Conservation (phyloP, 1,140 invertebrate genomes). For the Drosophila melanica region DNA sequence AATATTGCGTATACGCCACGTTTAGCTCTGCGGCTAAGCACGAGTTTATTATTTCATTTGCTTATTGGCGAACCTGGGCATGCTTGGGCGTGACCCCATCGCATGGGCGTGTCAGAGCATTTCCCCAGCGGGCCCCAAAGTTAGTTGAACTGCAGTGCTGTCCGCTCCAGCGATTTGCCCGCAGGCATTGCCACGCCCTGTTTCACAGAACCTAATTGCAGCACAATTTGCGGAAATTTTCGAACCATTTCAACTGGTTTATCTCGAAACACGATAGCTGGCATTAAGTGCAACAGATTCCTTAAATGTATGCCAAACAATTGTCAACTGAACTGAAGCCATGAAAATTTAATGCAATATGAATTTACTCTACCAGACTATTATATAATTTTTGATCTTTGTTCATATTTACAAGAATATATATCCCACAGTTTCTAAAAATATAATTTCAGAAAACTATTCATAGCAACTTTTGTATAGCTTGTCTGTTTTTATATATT, state of each 20-base stretch:
- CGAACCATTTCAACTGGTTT: neutral
- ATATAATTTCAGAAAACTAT: no score
- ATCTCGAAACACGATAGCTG: neutral
- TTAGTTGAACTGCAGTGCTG: constrained; percentile 39
- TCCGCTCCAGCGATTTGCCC: neutral
- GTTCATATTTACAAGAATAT: no score
- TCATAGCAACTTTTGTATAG: no score
- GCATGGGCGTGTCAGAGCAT: constrained; percentile 13
- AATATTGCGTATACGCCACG: constrained; percentile 45
- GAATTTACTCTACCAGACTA: no score
- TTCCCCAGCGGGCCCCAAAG: constrained; percentile 16
- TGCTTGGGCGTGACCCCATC: constrained; percentile 8
- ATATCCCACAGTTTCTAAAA: no score
- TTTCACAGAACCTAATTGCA: constrained; percentile 23
- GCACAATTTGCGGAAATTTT: neutral
- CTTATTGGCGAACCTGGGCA: constrained; percentile 25
- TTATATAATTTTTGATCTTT: no score
- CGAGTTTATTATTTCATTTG: constrained; percentile 50
- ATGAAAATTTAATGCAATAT: no score
- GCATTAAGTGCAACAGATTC: no score
- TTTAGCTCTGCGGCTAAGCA: constrained; percentile 7
- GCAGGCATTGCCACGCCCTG: neutral
- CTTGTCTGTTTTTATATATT: no score
- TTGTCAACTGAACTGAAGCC: no score
- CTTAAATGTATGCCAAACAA: no score